Base-by-base conservation (phyloP, 1,140 invertebrate genomes). In the Camponotus floridanus region DNA sequence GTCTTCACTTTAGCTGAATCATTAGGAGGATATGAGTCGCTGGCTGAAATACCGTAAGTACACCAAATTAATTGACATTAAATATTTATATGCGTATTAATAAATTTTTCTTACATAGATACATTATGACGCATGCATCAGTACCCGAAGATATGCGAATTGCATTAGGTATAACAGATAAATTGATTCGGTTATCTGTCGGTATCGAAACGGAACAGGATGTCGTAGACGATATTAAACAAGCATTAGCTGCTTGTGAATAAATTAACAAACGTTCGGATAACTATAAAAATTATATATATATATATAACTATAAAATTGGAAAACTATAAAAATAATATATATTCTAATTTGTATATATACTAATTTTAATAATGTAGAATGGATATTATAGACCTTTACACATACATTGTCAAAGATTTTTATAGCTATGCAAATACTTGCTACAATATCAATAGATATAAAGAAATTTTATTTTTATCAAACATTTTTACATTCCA, bases 21-120 rank as follows among this genome's bases (percentile, higher is more conserved):
- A 95, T 96, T 99, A 48, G 99, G 99, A 70, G 99, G 99, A 73
- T 99, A 98, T 93, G 99, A 99, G 94, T 99, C 98, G 94, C 96
- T 99, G 55, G 97, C 97, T 2, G 97, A 98, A 95, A 94, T 98
- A 86, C 98, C 98, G 97, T 98, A 95, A 97, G 97, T 97, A 55
- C 76, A 64, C n/a, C 33, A 3, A 76, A 7, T 45, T 76, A 33
- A 48, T 67, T 9, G 48, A 62, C 11, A 31, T 71, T 31, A 68
- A 62, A 11, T 57, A 51, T 33, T 55, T n/a, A 70, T 73, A 51
- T 6, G 70, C 0, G 73, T 57, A 51, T 84, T 71, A 74, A 45
- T 51, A 26, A 39, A 76, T 70, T 39, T 62, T 65, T 36, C 11
- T 76, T 36, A 21, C 15, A 45, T 91, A 97, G 97, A 91, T 95